Base-by-base conservation (phyloP, 2,888 invertebrate species). In the Drosophila siamana region DNA sequence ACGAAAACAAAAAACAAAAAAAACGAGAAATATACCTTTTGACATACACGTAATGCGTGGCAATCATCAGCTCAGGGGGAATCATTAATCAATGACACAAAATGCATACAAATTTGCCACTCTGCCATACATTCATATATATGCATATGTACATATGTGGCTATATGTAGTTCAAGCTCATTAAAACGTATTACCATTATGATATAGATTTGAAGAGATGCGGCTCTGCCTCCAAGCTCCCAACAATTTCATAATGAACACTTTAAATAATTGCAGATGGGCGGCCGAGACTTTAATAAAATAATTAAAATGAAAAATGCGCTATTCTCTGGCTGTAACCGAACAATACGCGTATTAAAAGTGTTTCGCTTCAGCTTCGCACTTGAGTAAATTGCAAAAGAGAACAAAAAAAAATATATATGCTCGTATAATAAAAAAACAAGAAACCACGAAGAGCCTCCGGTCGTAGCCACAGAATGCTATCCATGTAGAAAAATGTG, bases 301-400 rank as follows among this genome's bases (percentile, higher is more conserved):
- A 88, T 84, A 78, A 84, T 80, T 86, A 80, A 80, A 88, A 75
- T 63, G 65, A n/a, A 84, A 80, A 80, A 72, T 86, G 80, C 74
- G 52, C 63, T 47, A 76, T 67, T 74, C 50, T 51, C 47, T 40
- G 43, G 64, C 59, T 69, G 50, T 51, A 63, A 60, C 43, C 43
- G 59, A 65, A 59, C 57, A 65, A 63, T 69, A 54, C 52, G 28
- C 41, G 30, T 28, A 74, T 75, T 71, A 57, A 62, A 62, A 52
- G 48, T 70, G 64, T 52, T 48, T 66, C 50, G 69, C 51, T 47
- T 15, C 46, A 44, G 61, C 57, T 60, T 54, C 50, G 69, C 79
- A 79, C 70, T 79, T 69, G 52, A 67, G 68, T 57, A 76, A 81
- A 74, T 76, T 76, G 55, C 65, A 46, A 47, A 61, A 59, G 55